Evolutionary conservation across 2,888 invertebrate genomes (phyloP).

Genomic region (Acholoe squamosa): DNA sequence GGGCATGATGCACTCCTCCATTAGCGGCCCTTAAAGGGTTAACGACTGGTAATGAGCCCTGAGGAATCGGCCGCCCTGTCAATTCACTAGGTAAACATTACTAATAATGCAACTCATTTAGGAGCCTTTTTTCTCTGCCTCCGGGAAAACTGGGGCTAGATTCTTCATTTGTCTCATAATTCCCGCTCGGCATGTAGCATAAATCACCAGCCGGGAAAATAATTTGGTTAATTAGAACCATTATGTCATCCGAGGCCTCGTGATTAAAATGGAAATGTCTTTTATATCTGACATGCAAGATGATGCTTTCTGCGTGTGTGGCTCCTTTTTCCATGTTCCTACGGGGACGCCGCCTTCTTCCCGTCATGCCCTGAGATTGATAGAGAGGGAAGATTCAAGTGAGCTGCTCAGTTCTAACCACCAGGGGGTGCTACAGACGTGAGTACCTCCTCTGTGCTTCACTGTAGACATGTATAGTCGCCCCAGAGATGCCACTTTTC

Average conservation of each 20-base stretch:
- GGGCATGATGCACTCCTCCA: too few species aligned
- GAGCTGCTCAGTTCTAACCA: constrained; percentile 25
- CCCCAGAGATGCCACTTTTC: too few species aligned
- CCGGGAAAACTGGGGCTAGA: constrained; percentile 40
- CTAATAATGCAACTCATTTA: constrained; percentile 59
- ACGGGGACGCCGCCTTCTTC: background rate
- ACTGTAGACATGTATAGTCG: background rate
- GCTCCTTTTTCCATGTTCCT: constrained; percentile 15
- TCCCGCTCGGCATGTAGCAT: constrained; percentile 56
- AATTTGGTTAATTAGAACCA: constrained; percentile 61
- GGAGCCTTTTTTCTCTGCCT: constrained; percentile 20
- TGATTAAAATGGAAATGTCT: constrained; percentile 58
- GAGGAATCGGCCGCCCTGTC: constrained; percentile 37
- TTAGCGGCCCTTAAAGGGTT: too few species aligned
- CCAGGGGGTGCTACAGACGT: constrained; percentile 9
- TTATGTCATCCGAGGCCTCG: constrained; percentile 54
- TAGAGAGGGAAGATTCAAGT: constrained; percentile 33
- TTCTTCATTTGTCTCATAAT: constrained; percentile 58
- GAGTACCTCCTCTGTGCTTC: constrained; percentile 27
- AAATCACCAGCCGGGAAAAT: constrained; percentile 55
- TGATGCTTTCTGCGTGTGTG: constrained; percentile 44
- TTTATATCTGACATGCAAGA: constrained; percentile 61
- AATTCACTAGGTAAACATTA: constrained; percentile 60
- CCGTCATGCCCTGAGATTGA: background rate
- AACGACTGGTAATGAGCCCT: constrained; percentile 31